These are phyloP conservation scores for Melanocharis versteri DNA, from an alignment of 2,113 vertebrate genomes.

Conservation along the genomic window DNA sequence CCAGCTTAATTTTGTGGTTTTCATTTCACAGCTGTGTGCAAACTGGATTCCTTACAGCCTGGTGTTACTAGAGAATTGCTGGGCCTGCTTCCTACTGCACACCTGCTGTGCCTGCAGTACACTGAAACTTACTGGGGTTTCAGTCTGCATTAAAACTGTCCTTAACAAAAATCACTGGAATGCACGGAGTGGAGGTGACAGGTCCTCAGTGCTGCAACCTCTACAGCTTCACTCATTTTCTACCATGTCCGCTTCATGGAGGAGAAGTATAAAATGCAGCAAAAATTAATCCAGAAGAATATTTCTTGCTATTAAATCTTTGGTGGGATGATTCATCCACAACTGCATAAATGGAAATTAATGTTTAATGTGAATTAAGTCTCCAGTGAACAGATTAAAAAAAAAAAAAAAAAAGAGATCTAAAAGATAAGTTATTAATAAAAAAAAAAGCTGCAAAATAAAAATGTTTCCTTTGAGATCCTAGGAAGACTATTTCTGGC, in stretches of 20 bases:
- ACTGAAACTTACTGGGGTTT: neutral
- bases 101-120: accelerated
- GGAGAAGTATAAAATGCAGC: neutral
- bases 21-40: neutral
- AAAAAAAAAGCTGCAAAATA: neutral
- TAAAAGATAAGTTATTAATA: neutral
- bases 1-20: neutral
- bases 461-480: neutral
- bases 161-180: neutral
- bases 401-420: neutral
- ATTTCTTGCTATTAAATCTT: neutral
- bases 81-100: neutral
- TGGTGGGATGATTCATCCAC: neutral
- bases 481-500: neutral
- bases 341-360: neutral
- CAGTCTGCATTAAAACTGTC: neutral
- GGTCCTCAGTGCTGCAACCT: neutral
- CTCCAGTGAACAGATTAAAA: neutral
- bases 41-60: neutral
- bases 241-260: neutral
- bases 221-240: neutral
- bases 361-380: neutral
- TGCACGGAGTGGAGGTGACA: neutral
- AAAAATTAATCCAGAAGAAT: neutral
- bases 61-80: neutral